phyloP scores from a whole-genome alignment of 2,888 invertebrate species.

The Oligia latruncula region DNA sequence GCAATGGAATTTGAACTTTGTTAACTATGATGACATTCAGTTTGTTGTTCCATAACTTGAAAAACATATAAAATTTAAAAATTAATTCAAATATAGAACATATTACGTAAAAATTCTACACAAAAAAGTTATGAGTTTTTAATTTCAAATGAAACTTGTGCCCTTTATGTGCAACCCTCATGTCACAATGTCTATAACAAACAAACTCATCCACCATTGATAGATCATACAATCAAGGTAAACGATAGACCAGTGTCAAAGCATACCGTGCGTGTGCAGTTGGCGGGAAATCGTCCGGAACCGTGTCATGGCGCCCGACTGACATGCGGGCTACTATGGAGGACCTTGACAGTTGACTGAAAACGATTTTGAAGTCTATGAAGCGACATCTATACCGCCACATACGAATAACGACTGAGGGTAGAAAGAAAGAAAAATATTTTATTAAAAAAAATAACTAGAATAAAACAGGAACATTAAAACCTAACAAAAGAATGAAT shows the following conservation, averaged over 20 bases:
- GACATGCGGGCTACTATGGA: constrained; percentile 62
- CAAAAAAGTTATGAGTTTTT: background rate
- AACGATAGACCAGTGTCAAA: constrained; percentile 46
- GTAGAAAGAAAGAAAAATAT: no score
- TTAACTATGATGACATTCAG: no score
- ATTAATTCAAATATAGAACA: no score
- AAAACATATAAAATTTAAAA: no score
- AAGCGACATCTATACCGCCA: background rate
- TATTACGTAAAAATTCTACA: background rate
- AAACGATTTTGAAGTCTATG: constrained; percentile 21
- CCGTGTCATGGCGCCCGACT: constrained; percentile 74
- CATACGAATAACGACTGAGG: background rate
- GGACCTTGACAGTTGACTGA: constrained; percentile 53
- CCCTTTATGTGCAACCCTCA: background rate
- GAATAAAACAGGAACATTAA: no score
- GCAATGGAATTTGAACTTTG: no score
- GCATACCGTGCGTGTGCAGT: constrained; percentile 44
- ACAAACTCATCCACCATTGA: constrained; percentile 34
- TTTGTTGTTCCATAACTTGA: no score
- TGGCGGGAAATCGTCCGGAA: constrained; percentile 67
- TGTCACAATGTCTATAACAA: constrained; percentile 21
- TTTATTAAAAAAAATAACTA: no score
- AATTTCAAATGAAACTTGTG: constrained; percentile 2
- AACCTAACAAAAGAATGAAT: no score
- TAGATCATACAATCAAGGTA: constrained; percentile 46